Conservation (phyloP, 2,888 invertebrate species). For the Azorinus chamasolen region DNA sequence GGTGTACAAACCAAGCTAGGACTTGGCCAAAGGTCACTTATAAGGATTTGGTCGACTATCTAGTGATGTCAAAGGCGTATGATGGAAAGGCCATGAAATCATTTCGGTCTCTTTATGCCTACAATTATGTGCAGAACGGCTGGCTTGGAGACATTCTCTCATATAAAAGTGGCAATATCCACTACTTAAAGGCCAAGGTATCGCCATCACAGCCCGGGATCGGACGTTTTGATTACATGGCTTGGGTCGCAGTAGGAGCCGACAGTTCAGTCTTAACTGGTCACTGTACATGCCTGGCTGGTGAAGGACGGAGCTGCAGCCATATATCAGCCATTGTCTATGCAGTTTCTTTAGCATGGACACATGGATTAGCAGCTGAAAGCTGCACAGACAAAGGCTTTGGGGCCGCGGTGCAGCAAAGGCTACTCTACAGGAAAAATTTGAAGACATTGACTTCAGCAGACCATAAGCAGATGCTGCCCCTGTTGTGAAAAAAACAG, state of each 20-base stretch:
- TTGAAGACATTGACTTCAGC: slow-evolving; percentile 12
- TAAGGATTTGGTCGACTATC: slow-evolving; percentile 24
- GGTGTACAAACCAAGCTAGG: slow-evolving; percentile 13
- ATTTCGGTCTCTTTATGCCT: slow-evolving; percentile 24
- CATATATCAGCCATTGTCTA: slow-evolving; percentile 31
- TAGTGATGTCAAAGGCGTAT: slow-evolving; percentile 22
- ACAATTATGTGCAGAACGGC: slow-evolving; percentile 37
- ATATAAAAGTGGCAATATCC: background rate
- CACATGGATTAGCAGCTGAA: slow-evolving; percentile 18
- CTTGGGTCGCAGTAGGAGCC: slow-evolving; percentile 6
- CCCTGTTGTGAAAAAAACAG: too few species aligned
- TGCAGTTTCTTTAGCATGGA: slow-evolving; percentile 19
- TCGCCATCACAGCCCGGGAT: slow-evolving; percentile 29
- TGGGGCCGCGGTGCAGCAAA: slow-evolving; percentile 21
- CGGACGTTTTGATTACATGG: slow-evolving; percentile 7
- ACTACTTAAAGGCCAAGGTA: slow-evolving; percentile 11
- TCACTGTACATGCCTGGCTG: slow-evolving; percentile 31
- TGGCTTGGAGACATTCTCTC: slow-evolving; percentile 19
- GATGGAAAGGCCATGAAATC: slow-evolving; percentile 29
- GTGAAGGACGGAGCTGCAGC: slow-evolving; percentile 16
- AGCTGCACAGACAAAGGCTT: slow-evolving; percentile 20
- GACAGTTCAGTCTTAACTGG: background rate
- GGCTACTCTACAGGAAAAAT: background rate
- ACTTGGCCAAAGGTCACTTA: slow-evolving; percentile 5
- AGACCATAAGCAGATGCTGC: too few species aligned